These are phyloP conservation scores for Diprion similis DNA, from an alignment of 1,140 invertebrate genomes.

Conservation along the genomic window DNA sequence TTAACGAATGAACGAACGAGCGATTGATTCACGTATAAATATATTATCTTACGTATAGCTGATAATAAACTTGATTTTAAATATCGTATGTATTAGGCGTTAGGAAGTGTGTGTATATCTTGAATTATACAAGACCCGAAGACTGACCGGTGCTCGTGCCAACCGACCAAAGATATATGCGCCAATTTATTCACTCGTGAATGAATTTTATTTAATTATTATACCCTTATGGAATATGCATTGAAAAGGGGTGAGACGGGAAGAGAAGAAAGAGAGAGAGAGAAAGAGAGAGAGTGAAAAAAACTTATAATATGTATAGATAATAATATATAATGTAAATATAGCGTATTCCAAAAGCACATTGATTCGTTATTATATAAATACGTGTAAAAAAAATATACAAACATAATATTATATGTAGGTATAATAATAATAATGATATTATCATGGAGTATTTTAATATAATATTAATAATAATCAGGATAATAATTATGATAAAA, in stretches of 20 bases:
- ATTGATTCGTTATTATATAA: too few relatives aligned
- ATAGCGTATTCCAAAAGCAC: too few relatives aligned
- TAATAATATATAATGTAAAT: not conserved
- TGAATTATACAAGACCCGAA: conserved; percentile 46
- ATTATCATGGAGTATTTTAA: not conserved
- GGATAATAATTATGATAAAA: not conserved
- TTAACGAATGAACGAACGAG: not conserved
- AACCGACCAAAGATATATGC: conserved; percentile 56
- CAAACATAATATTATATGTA: not conserved
- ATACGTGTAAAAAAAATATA: not conserved
- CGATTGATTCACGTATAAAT: conserved; percentile 26
- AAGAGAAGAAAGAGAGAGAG: not conserved
- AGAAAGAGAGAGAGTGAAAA: not conserved
- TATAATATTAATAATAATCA: not conserved
- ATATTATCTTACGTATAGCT: conserved; percentile 25
- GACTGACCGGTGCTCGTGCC: conserved; percentile 59
- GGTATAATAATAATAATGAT: not conserved
- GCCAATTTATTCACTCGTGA: conserved; percentile 32
- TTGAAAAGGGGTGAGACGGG: not conserved
- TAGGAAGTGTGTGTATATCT: not conserved
- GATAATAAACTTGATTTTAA: conserved; percentile 23
- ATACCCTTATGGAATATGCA: not conserved
- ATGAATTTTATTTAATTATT: not conserved
- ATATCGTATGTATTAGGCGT: conserved; percentile 26
- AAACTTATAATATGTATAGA: not conserved